These are phyloP conservation scores for Lytechinus variegatus DNA, from an alignment of 35 echinoderm and acorn worm species.

Conservation along the genomic window DNA sequence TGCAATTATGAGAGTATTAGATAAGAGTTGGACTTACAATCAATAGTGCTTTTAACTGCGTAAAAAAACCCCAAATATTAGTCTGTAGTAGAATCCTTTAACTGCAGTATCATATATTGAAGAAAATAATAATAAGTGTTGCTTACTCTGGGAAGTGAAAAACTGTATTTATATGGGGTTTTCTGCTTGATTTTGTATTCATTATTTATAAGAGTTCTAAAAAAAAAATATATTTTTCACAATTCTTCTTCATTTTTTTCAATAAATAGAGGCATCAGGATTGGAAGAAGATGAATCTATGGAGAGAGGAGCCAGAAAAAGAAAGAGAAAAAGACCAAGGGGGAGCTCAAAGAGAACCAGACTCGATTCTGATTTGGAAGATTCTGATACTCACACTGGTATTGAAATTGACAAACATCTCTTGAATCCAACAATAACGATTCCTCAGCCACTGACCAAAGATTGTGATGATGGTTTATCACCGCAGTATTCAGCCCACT, in stretches of 20 bases:
- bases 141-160: too few species aligned
- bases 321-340: conserved; percentile 20
- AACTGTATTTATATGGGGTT: too few species aligned
- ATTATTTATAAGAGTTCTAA: too few species aligned
- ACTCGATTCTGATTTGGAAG: background rate
- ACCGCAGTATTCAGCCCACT: conserved; percentile 25
- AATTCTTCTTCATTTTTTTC: background rate
- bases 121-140: too few species aligned
- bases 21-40: too few species aligned
- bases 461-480: conserved; percentile 37
- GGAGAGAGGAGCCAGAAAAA: background rate
- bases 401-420: background rate
- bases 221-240: too few species aligned
- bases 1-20: too few species aligned
- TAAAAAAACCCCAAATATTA: too few species aligned
- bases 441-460: background rate
- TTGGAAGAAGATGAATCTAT: background rate
- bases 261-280: background rate
- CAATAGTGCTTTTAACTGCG: too few species aligned
- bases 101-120: too few species aligned
- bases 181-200: too few species aligned
- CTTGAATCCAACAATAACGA: background rate
- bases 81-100: too few species aligned
- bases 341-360: background rate
- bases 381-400: background rate